Base-by-base conservation (phyloP, 2,888 invertebrate genomes). In the Epistrophe grossulariae region DNA sequence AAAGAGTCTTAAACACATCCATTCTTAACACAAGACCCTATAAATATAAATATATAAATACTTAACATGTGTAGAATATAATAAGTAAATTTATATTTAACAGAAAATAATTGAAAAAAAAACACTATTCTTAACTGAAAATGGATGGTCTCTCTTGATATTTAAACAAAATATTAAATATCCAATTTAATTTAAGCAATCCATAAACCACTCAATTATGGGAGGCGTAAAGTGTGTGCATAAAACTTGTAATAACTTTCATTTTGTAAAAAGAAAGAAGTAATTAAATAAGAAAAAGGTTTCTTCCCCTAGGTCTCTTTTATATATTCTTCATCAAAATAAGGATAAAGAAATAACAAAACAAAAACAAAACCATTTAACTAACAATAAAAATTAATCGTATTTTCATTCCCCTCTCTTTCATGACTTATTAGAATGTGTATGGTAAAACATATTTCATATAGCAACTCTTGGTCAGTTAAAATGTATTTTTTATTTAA, bases 61-160 rank as follows among this genome's bases (percentile, higher is more conserved):
- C 72, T 79, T 73, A 84, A 79, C 73, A 66, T 71, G 48, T 88
- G 74, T 88, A 88, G 77, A 88, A 87, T 88, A 88, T 77, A 88
- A 82, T 77, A 88, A 79, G 59, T 72, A 81, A 66, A 68, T 76
- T 84, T 88, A 83, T 88, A 87, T 85, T 74, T 66, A 88, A 79
- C 79, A 76, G 60, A 71, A 68, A 76, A 55, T 28, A 62, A 60
- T 83, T 43, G 55, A 77, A 79, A 40, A 79, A 40, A 79, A 68
- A 71, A 89, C 89, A 62, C 38, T 57, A 88, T 84, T 88, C 88
- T 89, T 89, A 88, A 89, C 60, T 76, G 60, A 89, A 89, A 90
- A 88, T 89, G 90, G 89, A 89, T 89, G 90, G 89, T 90, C 89
- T 90, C 90, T 89, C 89, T 90, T 89, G 89, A 85, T 89, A 89